phyloP scores from a whole-genome alignment of 2,113 vertebrate genomes.

The Cephalopholis sonnerati region DNA sequence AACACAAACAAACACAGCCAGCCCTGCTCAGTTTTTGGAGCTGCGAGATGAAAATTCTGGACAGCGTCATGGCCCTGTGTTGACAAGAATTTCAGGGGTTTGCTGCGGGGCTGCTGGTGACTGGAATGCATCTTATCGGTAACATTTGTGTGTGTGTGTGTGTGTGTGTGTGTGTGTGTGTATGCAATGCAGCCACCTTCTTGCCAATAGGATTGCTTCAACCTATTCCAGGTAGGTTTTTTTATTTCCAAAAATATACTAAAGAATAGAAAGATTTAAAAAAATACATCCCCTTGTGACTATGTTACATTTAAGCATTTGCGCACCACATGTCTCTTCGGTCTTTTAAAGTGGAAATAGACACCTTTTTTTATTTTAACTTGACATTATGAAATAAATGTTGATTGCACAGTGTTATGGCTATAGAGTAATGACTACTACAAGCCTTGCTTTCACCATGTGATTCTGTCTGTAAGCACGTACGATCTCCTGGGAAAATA shows the following conservation, averaged over 20 bases:
- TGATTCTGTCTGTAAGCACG: too few species aligned
- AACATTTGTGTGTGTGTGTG: slow-evolving; percentile 24
- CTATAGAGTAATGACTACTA: too few species aligned
- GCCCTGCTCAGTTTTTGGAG: slow-evolving; percentile 45
- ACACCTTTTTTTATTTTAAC: too few species aligned
- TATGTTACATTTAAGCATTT: slow-evolving; percentile 1
- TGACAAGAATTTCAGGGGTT: slow-evolving; percentile 75
- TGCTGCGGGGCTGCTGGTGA: slow-evolving; percentile 50
- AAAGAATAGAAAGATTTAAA: not conserved
- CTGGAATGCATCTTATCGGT: slow-evolving; percentile 65
- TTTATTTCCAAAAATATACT: not conserved
- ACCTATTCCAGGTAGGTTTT: not conserved
- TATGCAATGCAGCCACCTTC: not conserved
- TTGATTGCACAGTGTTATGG: too few species aligned
- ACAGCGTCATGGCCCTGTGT: slow-evolving; percentile 59
- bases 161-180: slow-evolving; percentile 13
- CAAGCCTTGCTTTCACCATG: too few species aligned
- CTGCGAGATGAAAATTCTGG: slow-evolving; percentile 63
- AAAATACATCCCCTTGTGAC: not conserved
- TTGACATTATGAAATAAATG: too few species aligned
- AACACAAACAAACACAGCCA: slow-evolving; percentile 78
- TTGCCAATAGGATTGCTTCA: slow-evolving; percentile 15
- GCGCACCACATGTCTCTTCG: not conserved
- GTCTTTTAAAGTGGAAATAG: not conserved
- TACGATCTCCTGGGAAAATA: too few species aligned